Evolutionary conservation across 2,113 vertebrate genomes (phyloP).

Genomic region (Butastur rufipennis): DNA sequence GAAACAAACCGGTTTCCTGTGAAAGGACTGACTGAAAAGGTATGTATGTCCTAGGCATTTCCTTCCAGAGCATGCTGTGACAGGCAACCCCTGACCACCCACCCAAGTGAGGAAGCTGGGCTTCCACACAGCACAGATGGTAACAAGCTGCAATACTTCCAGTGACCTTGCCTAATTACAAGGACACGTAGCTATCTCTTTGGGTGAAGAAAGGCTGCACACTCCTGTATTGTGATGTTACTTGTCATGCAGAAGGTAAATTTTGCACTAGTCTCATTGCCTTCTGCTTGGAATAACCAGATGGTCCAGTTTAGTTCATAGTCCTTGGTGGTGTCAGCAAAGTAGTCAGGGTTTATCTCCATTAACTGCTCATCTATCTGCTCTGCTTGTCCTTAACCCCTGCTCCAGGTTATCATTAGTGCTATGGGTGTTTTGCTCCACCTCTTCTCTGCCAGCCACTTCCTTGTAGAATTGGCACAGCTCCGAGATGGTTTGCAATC

Average conservation of each 20-base stretch:
- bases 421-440: neutral
- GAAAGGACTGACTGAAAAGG: neutral
- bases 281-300: conserved; percentile 32
- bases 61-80: neutral
- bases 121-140: neutral
- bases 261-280: neutral
- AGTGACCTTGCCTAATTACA: neutral
- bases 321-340: conserved; percentile 28
- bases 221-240: neutral
- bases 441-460: conserved; percentile 13
- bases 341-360: neutral
- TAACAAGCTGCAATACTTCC: neutral
- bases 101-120: neutral
- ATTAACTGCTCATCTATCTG: conserved; percentile 24
- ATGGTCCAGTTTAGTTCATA: conserved; percentile 29
- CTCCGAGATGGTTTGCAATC: neutral
- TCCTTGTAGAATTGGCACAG: conserved; percentile 13
- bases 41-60: neutral
- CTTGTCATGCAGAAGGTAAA: neutral
- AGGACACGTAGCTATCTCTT: neutral
- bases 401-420: conserved; percentile 23
- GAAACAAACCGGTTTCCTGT: neutral
- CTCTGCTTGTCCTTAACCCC: neutral
- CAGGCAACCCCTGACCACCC: neutral
- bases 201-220: neutral